Percentiles rank a stretch among this genome's conserved stretches.
Conservation (phyloP, 1,140 invertebrate species). For the Cepaea nemoralis region DNA sequence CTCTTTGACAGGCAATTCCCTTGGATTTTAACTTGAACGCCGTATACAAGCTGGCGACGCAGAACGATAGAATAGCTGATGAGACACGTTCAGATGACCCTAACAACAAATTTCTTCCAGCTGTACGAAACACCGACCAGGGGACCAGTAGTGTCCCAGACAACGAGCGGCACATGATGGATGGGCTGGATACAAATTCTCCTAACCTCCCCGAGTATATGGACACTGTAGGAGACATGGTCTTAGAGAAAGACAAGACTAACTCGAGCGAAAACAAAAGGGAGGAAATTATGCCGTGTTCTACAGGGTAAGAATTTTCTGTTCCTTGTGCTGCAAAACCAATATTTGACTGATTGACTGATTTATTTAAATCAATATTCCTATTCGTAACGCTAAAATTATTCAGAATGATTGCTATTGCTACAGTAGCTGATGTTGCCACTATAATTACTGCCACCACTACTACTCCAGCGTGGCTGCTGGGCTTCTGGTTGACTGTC, state of each 20-base stretch:
- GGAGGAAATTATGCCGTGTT: not conserved
- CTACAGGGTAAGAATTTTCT: not conserved
- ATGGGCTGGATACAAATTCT: not conserved
- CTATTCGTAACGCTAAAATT: not conserved
- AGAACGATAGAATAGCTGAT: not conserved
- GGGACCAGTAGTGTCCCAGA: not conserved
- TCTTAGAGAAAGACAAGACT: not conserved
- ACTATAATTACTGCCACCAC: no score
- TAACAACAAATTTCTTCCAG: not conserved
- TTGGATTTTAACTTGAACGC: slow-evolving; percentile 33
- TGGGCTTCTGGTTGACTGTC: no score
- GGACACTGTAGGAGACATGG: not conserved
- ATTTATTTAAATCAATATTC: no score
- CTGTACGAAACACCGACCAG: not conserved
- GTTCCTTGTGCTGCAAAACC: no score
- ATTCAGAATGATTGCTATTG: no score
- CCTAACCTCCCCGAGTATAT: not conserved
- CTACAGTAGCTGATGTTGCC: no score
- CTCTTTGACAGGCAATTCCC: slow-evolving; percentile 24
- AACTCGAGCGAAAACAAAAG: not conserved
- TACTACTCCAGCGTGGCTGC: no score
- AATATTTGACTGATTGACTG: no score
- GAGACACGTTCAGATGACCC: not conserved
- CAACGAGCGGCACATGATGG: no score
- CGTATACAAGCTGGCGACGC: slow-evolving; percentile 12